Conservation (phyloP, 2,888 invertebrate species). For the Eumerus sabulonum region DNA sequence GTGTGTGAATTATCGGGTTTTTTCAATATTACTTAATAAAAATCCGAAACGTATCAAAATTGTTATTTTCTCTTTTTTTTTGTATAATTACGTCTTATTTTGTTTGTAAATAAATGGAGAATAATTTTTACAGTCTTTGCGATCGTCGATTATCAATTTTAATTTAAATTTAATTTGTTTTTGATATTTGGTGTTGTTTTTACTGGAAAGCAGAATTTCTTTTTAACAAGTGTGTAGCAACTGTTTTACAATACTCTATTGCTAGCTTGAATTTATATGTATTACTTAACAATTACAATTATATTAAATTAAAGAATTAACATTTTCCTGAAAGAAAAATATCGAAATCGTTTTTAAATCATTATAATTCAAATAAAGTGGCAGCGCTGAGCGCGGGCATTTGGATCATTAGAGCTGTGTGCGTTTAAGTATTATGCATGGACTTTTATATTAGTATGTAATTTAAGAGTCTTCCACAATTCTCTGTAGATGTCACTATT, state of each 20-base stretch:
- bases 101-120: slow-evolving; percentile 13
- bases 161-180: slow-evolving; percentile 15
- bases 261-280: too few relatives aligned
- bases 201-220: slow-evolving; percentile 40
- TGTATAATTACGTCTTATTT: slow-evolving; percentile 12
- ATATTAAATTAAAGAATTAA: too few relatives aligned
- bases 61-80: slow-evolving; percentile 7
- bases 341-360: too few relatives aligned
- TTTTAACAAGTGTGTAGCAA: background rate
- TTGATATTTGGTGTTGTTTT: slow-evolving; percentile 8
- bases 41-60: slow-evolving; percentile 44
- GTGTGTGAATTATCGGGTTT: slow-evolving; percentile 7
- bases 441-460: too few relatives aligned
- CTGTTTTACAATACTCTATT: slow-evolving; percentile 15
- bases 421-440: too few relatives aligned
- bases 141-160: slow-evolving; percentile 37
- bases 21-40: slow-evolving; percentile 21
- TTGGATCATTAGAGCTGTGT: too few relatives aligned
- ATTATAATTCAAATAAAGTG: too few relatives aligned
- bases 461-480: too few relatives aligned
- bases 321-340: too few relatives aligned
- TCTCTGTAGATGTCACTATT: too few relatives aligned
- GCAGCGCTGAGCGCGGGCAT: too few relatives aligned
- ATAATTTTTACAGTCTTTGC: slow-evolving; percentile 57
- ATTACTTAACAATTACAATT: too few relatives aligned